phyloP scores from a whole-genome alignment of 1,140 invertebrate species.

The Leptinotarsa defecta region DNA sequence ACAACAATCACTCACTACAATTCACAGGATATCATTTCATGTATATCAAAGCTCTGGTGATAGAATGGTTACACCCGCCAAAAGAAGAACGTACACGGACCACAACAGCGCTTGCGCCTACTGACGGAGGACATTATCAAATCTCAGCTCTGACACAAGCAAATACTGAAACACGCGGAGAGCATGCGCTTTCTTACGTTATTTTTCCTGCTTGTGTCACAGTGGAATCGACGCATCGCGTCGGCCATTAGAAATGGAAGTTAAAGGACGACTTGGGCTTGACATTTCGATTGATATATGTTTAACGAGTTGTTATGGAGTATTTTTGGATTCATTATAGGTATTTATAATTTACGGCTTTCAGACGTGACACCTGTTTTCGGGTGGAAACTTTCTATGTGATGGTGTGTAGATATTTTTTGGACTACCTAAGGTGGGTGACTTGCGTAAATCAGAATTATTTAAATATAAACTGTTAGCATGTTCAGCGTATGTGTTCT shows the following conservation, averaged over 20 bases:
- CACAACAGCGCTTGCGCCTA: slow-evolving; percentile 50
- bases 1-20: slow-evolving; percentile 44
- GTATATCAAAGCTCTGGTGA: slow-evolving; percentile 30
- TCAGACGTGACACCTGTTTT: slow-evolving; percentile 47
- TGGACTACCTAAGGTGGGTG: background rate
- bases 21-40: slow-evolving; percentile 27
- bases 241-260: slow-evolving; percentile 46
- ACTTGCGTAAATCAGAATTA: background rate
- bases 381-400: slow-evolving; percentile 14
- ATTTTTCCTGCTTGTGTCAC: slow-evolving; percentile 25
- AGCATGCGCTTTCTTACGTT: slow-evolving; percentile 46
- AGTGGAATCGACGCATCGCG: slow-evolving; percentile 20
- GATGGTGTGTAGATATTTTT: background rate
- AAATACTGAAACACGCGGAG: slow-evolving; percentile 39
- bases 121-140: slow-evolving; percentile 38
- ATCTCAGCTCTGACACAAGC: slow-evolving; percentile 40
- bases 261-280: slow-evolving; percentile 40
- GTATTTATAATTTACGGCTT: slow-evolving; percentile 46
- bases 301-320: slow-evolving; percentile 31
- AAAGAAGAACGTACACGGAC: slow-evolving; percentile 45
- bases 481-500: too few species aligned
- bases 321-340: slow-evolving; percentile 46
- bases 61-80: slow-evolving; percentile 53
- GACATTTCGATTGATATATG: slow-evolving; percentile 43
- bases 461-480: too few species aligned